Conservation (phyloP, 2,113 vertebrate species). For the Phrynosoma platyrhinos region DNA sequence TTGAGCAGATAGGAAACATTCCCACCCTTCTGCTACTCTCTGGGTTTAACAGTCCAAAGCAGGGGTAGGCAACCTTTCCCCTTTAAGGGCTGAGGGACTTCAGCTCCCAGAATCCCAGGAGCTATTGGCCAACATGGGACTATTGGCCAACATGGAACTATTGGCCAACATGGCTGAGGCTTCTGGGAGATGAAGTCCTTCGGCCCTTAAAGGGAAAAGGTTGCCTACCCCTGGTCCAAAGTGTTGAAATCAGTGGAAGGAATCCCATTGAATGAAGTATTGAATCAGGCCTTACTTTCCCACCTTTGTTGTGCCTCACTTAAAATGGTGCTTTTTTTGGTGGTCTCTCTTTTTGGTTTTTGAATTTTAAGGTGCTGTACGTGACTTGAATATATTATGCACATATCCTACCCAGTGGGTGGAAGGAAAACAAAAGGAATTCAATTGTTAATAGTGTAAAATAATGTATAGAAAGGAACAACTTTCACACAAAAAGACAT, state of each 20-base stretch:
- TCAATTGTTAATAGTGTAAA: slow-evolving; percentile 94
- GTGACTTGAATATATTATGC: slow-evolving; percentile 98
- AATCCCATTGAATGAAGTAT: slow-evolving; percentile 20
- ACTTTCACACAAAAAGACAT: slow-evolving; percentile 91
- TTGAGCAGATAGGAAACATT: slow-evolving; percentile 86
- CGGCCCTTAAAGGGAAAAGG: no score
- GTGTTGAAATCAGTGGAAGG: slow-evolving; percentile 24
- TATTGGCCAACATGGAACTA: no score
- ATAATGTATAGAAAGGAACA: slow-evolving; percentile 91
- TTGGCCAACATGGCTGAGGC: no score
- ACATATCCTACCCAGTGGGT: slow-evolving; percentile 99
- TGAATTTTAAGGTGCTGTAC: slow-evolving; percentile 95
- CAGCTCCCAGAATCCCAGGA: no score
- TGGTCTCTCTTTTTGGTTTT: slow-evolving; percentile 82
- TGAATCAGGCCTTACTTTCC: slow-evolving; percentile 67
- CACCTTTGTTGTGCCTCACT: slow-evolving; percentile 94
- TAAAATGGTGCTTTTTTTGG: slow-evolving; percentile 92
- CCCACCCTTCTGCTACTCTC: slow-evolving; percentile 86
- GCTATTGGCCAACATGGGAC: no score
- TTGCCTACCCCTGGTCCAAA: no score
- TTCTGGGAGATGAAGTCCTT: no score
- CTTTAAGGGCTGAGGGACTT: no score
- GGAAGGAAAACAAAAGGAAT: slow-evolving; percentile 84
- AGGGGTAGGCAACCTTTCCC: no score
- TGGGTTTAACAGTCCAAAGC: slow-evolving; percentile 44